Base-by-base conservation (phyloP, 2,888 invertebrate genomes). In the Dione vanillae region DNA sequence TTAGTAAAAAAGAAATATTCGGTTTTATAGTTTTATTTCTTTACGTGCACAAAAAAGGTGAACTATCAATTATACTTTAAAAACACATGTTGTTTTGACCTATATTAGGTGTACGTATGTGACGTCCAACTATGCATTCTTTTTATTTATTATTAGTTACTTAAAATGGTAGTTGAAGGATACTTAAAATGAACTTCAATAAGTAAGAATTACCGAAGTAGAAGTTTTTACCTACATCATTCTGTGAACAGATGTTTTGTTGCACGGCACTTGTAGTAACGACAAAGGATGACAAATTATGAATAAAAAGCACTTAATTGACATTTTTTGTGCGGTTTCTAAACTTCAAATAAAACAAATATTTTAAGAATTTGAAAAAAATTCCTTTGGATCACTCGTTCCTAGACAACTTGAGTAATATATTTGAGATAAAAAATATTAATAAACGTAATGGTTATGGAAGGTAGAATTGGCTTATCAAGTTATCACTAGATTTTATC, bases 231-330 rank as follows among this genome's bases (percentile, higher is more conserved):
- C 43, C 14, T 16, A 43, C 2, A 7, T 43, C 16, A 27, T 67
- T 61, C 51, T 16, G 61, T 61, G 51, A 51, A 67, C 51, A 16
- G 43, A 45, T 9, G 45, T 10, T 61, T 52, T 61, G 49, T 51
- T 61, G 41, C 37, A 11, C 27, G 27, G 43, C 45, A 10, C n/a
- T 59, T 10, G 8, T 43, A 8, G 51, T 59, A 20, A 45, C 35
- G 49, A 59, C 67, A 41, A 49, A 59, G 49, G 59, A 59, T 67
- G 49, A 59, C 35, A 40, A 67, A 59, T 59, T 41, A 2, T 37
- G 20, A 49, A 40, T 58, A 41, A 49, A 51, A 67, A 27, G 51
- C 51, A 20, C 16, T n/a, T 45, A n/a, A 61, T 35, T 16, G 6
- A 6, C 11, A 20, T 1, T 19, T 2, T 37, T 56, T 58, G n/a